Percentiles rank a stretch among this genome's conserved stretches.
These are phyloP conservation scores for Silurus asotus DNA, from an alignment of 2,113 vertebrate species.

Conservation along the genomic window DNA sequence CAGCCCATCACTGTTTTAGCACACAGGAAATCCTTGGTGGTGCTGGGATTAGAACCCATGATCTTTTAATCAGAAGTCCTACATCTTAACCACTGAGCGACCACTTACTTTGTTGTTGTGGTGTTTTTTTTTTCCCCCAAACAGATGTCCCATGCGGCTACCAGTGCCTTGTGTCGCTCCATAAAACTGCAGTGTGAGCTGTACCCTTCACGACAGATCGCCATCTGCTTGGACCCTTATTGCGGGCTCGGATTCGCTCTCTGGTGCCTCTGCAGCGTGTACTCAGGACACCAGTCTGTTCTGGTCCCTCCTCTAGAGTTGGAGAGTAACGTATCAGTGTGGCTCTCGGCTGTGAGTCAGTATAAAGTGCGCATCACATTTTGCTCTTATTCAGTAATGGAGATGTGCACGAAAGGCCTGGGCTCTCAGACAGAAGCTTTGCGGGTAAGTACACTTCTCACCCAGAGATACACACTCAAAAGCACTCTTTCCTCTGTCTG, in stretches of 20 bases:
- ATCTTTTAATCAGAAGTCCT: too few relatives aligned
- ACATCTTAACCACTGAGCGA: too few relatives aligned
- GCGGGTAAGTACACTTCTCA: conserved; percentile 74
- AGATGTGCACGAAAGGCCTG: conserved; percentile 94
- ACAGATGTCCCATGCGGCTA: conserved; percentile 94
- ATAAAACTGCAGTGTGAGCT: conserved; percentile 97
- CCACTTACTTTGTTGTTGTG: neutral
- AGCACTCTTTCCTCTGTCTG: too few relatives aligned
- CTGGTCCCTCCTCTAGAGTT: conserved; percentile 92
- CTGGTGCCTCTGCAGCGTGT: conserved; percentile 92
- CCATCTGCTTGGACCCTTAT: conserved; percentile 95
- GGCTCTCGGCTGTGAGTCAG: conserved; percentile 93
- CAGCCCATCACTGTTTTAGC: neutral
- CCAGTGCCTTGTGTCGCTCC: conserved; percentile 95
- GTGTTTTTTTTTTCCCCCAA: neutral
- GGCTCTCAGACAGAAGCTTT: conserved; percentile 86
- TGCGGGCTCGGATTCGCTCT: conserved; percentile 96
- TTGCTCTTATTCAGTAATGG: conserved; percentile 97
- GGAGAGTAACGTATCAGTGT: conserved; percentile 90
- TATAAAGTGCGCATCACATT: conserved; percentile 93
- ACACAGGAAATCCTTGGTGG: neutral
- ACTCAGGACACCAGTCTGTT: conserved; percentile 93
- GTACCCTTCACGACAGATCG: conserved; percentile 93
- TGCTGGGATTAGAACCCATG: too few relatives aligned
- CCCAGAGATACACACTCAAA: neutral